phyloP scores from a whole-genome alignment of 2,888 invertebrate genomes.

The Andrena fulva region DNA sequence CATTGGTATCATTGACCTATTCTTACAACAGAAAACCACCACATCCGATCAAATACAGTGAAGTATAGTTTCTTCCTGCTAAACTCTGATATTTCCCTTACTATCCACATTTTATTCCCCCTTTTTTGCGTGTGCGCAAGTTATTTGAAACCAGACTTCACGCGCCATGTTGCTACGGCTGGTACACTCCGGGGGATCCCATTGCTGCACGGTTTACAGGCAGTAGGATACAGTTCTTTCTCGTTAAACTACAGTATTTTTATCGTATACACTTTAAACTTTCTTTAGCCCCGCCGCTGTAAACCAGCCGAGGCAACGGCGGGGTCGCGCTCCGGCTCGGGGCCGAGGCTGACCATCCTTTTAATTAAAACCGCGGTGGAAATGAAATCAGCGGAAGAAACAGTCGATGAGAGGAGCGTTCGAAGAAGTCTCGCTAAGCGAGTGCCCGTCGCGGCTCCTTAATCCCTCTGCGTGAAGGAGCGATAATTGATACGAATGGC shows the following conservation, averaged over 20 bases:
- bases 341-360: conserved; percentile 2
- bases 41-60: too few species aligned
- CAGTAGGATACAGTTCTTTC: too few species aligned
- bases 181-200: too few species aligned
- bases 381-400: conserved; percentile 32
- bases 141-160: too few species aligned
- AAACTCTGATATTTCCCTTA: too few species aligned
- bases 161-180: too few species aligned
- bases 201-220: too few species aligned
- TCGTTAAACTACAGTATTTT: not conserved
- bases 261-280: not conserved
- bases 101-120: too few species aligned
- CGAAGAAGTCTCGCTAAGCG: conserved; percentile 49
- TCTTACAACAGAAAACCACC: too few species aligned
- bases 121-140: too few species aligned
- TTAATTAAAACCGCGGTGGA: conserved; percentile 42
- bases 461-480: conserved; percentile 75
- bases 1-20: too few species aligned
- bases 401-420: conserved; percentile 55
- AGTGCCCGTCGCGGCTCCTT: conserved; percentile 64
- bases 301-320: not conserved
- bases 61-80: too few species aligned
- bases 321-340: not conserved
- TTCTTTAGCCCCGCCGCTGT: not conserved
- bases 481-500: conserved; percentile 83